Conservation (phyloP, 2,113 vertebrate species). For the Periophthalmodon schlosseri region DNA sequence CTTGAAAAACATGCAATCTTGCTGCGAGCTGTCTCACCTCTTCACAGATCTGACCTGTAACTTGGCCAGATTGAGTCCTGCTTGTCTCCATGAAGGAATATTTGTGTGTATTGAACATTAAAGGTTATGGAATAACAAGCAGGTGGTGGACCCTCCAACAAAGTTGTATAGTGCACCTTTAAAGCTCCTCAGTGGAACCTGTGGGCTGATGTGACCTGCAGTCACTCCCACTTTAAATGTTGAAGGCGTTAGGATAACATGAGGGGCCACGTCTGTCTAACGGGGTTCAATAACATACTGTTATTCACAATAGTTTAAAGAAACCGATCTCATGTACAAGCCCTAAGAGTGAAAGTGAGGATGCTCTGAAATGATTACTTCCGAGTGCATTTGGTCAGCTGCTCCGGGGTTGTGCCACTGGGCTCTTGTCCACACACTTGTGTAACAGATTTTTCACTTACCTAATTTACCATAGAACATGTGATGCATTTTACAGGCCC, state of each 20-base stretch:
- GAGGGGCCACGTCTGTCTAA: background rate
- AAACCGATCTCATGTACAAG: background rate
- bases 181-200: constrained; percentile 30
- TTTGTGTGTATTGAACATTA: no score
- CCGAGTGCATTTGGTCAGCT: background rate
- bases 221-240: constrained; percentile 19
- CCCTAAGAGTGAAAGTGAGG: background rate
- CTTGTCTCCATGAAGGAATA: no score
- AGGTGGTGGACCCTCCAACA: no score
- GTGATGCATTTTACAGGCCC: constrained; percentile 12
- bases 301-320: background rate
- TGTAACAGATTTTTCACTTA: background rate
- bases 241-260: background rate
- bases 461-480: constrained; percentile 5
- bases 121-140: no score
- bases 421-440: background rate
- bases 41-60: no score
- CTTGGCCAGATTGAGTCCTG: no score
- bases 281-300: background rate
- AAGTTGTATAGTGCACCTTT: background rate
- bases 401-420: constrained; percentile 2
- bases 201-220: constrained; percentile 8
- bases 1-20: no score
- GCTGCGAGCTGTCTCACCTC: no score
- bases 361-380: background rate